These are phyloP conservation scores for Rhodeus uyekii DNA, from an alignment of 2,797 vertebrate genomes.

Conservation along the genomic window DNA sequence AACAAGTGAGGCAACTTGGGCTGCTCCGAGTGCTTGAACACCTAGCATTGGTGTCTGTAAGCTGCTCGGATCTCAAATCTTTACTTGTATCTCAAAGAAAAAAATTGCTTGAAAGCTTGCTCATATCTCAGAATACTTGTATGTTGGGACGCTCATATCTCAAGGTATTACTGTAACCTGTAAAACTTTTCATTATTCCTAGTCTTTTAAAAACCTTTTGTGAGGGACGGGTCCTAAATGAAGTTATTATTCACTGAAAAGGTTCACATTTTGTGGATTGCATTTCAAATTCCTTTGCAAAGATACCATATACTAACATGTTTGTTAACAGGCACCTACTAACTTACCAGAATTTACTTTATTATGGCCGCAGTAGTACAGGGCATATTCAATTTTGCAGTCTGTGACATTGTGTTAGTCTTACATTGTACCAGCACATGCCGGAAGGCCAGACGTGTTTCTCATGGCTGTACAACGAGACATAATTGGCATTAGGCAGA, in stretches of 20 bases:
- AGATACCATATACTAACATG: background rate
- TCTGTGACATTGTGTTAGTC: constrained; percentile 33
- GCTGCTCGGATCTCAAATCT: too few relatives aligned
- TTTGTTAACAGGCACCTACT: background rate
- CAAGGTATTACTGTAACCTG: too few relatives aligned
- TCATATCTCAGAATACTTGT: too few relatives aligned
- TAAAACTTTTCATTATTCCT: background rate
- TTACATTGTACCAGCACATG: constrained; percentile 2
- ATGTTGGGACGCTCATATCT: too few relatives aligned
- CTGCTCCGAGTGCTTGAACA: too few relatives aligned
- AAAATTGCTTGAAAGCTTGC: too few relatives aligned
- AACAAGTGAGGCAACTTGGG: too few relatives aligned
- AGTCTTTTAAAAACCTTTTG: background rate
- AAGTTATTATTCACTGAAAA: background rate
- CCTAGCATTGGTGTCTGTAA: too few relatives aligned
- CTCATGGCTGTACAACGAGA: constrained; percentile 36
- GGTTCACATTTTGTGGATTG: background rate
- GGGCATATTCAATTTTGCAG: constrained; percentile 9
- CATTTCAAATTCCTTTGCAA: background rate
- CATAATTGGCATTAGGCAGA: constrained; percentile 57
- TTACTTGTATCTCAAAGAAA: too few relatives aligned
- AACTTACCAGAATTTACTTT: background rate
- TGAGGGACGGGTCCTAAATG: background rate
- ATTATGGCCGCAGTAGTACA: background rate
- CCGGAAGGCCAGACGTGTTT: constrained; percentile 33